Evolutionary conservation across 2,113 vertebrate genomes (phyloP).

Genomic region (Epinephelus cyanopodus): DNA sequence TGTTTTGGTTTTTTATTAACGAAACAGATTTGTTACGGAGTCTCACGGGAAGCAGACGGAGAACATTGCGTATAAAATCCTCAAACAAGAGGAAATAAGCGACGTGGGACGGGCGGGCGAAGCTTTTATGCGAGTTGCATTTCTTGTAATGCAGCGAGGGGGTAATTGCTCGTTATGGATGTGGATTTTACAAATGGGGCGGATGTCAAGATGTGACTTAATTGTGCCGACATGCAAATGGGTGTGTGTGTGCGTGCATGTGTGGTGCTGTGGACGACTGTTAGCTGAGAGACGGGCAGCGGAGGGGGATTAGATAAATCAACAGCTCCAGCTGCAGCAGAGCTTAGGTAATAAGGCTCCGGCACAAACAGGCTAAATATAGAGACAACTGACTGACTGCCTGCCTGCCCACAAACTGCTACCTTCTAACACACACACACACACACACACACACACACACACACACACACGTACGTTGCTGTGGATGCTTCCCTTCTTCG

Average conservation of each 20-base stretch:
- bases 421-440: conserved; percentile 43
- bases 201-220: conserved; percentile 57
- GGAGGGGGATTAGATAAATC: conserved; percentile 78
- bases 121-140: conserved; percentile 29
- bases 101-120: conserved; percentile 5
- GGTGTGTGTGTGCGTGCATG: conserved; percentile 29
- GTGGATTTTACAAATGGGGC: conserved; percentile 56
- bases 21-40: conserved; percentile 31
- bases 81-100: conserved; percentile 24
- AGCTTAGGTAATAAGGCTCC: conserved; percentile 79
- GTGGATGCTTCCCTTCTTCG: background rate
- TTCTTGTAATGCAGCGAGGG: conserved; percentile 30
- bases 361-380: conserved; percentile 79
- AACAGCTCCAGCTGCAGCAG: conserved; percentile 79
- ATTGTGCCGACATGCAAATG: conserved; percentile 58
- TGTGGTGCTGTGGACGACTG: conserved; percentile 43
- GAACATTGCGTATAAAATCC: conserved; percentile 4
- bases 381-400: conserved; percentile 71
- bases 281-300: conserved; percentile 60
- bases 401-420: conserved; percentile 73
- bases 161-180: conserved; percentile 59
- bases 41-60: background rate
- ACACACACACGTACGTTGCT: conserved; percentile 16
- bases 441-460: conserved; percentile 3
- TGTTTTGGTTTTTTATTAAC: background rate